Base-by-base conservation (phyloP, 2,113 vertebrate species). In the Corythornis cristatus region DNA sequence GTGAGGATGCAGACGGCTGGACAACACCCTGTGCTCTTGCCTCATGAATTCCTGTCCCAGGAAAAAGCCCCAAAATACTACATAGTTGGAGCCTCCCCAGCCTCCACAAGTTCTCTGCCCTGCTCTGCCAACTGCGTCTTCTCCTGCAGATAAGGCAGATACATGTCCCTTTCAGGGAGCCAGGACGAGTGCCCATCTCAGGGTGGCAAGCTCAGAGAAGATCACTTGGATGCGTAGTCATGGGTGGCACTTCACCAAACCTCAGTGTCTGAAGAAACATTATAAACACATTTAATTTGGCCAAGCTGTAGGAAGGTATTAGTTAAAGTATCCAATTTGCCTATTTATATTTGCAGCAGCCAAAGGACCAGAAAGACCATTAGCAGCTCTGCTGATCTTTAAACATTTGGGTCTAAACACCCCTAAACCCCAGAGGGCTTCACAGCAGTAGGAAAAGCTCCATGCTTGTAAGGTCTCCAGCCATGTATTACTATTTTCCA, bases 401-500 rank as follows among this genome's bases (percentile, higher is more conserved):
- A 48, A 85, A 40, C 12, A 2, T 5, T 5, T 42, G 60, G 40
- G 48, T 51, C 67, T 92, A 77, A 93, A 93, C 77, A 92, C 64
- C 88, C 60, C 25, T 66, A 71, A 71, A 43, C 35, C 88, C 71
- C 86, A 92, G 62, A 61, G 76, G 78, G 58, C 62, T 85, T 92
- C 78, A 50, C 78, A 89, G 81, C 66, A 66, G 83, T 9, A 87
- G 72, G 81, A 79, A 77, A 83, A 82, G 35, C 67, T 75, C 70
- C 48, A 43, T 2, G 0, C 45, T 81, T 67, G 8, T 95, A 95
- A 95, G 96, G 75, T 75, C 88, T 97, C 88, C 78, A 94, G 73
- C 90, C 37, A 20, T 97, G 96, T 97, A 97, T 96, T 97, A 94
- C 93, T 95, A 97, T 93, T 94, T 96, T 78, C 95, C 81, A 83